Base-by-base conservation (phyloP, 2,797 vertebrate species). In the Danio aesculapii region DNA sequence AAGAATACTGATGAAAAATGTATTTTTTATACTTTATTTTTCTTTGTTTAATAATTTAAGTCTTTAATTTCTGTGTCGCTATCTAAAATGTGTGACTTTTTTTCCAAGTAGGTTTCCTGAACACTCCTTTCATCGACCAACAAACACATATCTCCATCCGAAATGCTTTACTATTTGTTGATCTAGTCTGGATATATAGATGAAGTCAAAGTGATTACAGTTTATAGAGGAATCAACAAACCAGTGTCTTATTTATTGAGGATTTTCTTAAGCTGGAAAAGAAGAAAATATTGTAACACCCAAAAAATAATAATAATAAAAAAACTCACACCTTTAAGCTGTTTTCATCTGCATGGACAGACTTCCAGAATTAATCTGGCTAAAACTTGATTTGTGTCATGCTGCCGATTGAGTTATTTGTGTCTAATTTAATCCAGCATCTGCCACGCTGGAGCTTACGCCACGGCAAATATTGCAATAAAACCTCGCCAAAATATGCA, bases 351-450 rank as follows among this genome's bases (percentile, higher is more conserved):
- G 13, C 57, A 13, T 3, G 11, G 30, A 71, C 57, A 77, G 59
- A 49, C 30, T 16, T 82, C 30, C 11, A 59, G 16, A 59, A 74
- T 74, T 63, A 70, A 81, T 76, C 74, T 71, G 50, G 66, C 68
- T 63, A 77, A 82, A 79, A 74, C 75, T 83, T 21, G 9, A 78
- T 77, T 55, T 61, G 44, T 77, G 69, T 73, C 68, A 77, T 44
- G 46, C 75, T 67, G 81, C 75, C 59, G 49, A 72, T 77, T 55
- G 46, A 77, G 77, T 83, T 70, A 68, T 71, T 78, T 83, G 46
- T 79, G 44, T 55, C 53, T 78, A 62, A 83, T 78, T 72, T 78
- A 83, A 83, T 83, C 69, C 75, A 78, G 55, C 75, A 74, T 74
- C 75, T 79, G 76, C 62, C 62, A 62, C 8, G 4, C 57, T 79